Evolutionary conservation across 2,888 invertebrate species (phyloP), one percentile per base, ranked within the genome.

Genomic region (Nipponacmea schrenckii): DNA sequence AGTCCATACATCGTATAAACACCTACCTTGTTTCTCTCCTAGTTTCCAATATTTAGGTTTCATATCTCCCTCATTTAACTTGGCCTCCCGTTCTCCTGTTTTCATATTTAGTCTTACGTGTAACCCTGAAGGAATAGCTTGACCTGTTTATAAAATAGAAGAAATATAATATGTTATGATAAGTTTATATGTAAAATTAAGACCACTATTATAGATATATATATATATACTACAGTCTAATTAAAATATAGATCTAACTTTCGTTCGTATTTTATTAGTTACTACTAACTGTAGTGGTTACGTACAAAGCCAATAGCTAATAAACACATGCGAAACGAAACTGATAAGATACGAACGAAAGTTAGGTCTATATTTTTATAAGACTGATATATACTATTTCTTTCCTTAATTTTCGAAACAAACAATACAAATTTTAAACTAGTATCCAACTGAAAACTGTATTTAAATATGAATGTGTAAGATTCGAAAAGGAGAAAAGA

Each of bases 81-180:
- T 95, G 0, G 94, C 95, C 87, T 95, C 94, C 56, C 91, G 93
- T 74, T 91, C 84, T 0, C 94, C 94, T 15, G 94, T 94, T 87
- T 93, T 89, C n/a, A 95, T 89, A 89, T 95, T 93, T 73, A 94
- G 91, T 66, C 94, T 90, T 7, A 94, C 91, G 86, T 95, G 94
- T 3, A 95, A 89, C 1, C 95, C 95, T 72, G 91, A 88, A 0
- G 94, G 94, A 79, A 95, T 91, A 24, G 91, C 90, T 87, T 94
- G 93, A 73, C 93, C 94, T 84, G 39, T 8, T 39, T 1, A 39
- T n/a, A 70, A 27, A 62, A 67, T 12, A 56, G n/a, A n/a, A n/a
- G n/a, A 62, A 50, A 20, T 31, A 50, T 20, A 62, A 15, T 27
- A 67, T 17, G 8, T 10, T 17, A 71, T 46, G 15, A 7, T 67